Base-by-base conservation (phyloP, 2,113 vertebrate species). In the Callocephalon fimbriatum region DNA sequence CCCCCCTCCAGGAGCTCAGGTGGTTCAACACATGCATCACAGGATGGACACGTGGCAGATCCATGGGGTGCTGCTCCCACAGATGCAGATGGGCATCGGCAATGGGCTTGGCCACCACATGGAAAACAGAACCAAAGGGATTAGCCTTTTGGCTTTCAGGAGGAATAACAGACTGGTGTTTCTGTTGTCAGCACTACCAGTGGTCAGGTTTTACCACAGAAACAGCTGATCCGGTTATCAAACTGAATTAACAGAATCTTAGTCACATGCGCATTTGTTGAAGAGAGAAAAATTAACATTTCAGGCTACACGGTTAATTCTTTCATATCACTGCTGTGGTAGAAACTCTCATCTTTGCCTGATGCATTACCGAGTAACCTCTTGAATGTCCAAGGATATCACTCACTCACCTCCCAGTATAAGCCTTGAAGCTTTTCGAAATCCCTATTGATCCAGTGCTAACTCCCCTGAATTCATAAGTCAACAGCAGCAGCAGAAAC, bases 401-500 rank as follows among this genome's bases (percentile, higher is more conserved):
- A 68, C 42, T 88, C 4, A 3, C 50, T 83, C 54, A 67, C 59
- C 90, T 92, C 68, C 67, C 23, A 53, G 15, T 44, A 62, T 62
- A 93, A 94, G 68, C 42, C 76, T 42, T 81, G 86, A 96, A 93
- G 80, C 56, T n/a, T 93, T 65, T 61, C 0, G 2, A 92, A 95
- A 95, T 96, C 82, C 47, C 56, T 78, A 59, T 54, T 95, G 94
- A 97, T 95, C 90, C 83, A 72, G 20, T 0, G 0, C 40, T 93
- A 95, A 86, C 75, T 86, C 79, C 51, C 31, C 40, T 87, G 95
- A 93, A 95, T 93, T 95, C 27, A 0, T 84, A 86, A 95, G 79
- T 84, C 92, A 96, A 92, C 86, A 93, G 76, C 72, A 88, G 67
- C 71, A 91, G 92, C 3, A 0, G 63, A 83, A 93, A 47, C 82